Base-by-base conservation (phyloP, 2,113 vertebrate species). In the Sialia sialis region DNA sequence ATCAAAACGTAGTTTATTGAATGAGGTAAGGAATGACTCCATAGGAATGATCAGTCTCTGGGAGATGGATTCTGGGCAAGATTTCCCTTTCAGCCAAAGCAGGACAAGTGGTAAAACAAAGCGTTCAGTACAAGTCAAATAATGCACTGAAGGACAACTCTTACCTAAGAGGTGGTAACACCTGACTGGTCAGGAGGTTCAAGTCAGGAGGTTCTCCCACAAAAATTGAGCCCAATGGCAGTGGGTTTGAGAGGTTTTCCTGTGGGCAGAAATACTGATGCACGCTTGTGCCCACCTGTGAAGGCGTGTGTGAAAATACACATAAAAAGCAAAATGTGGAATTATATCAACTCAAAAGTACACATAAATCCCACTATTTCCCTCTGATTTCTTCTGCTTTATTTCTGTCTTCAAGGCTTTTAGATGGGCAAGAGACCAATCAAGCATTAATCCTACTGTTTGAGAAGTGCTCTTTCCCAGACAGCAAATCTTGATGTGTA, bases 301-400 rank as follows among this genome's bases (percentile, higher is more conserved):
- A 25, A 38, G 2, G 0, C 0, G 0, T 6, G 4, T 25, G 10
- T 34, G 13, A 69, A 54, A 26, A 64, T 30, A 55, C 4, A 7
- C 20, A 6, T 9, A 5, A 69, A 59, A 55, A 41, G 2, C 7
- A 55, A 2, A 34, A 56, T 3, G 14, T 29, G 17, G 32, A 64
- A 67, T 34, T 51, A 23, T 3, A 23, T 30, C 32, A 44, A 46
- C 22, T 46, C 38, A 73, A 54, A 83, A n/a, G 16, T 25, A 51
- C 23, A 27, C 19, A 77, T 27, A 70, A 86, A 59, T 13, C 26
- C 27, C 16, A 11, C 13, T 16, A 69, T 46, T 76, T 49, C 59
- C 68, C 15, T 38, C 52, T 49, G 27, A 66, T 88, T 69, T 66
- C 38, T 77, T 62, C 23, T 46, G 14, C 20, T 26, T 94, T 63